Conservation (phyloP, 2,113 vertebrate genomes). For the Megaceryle torquata region DNA sequence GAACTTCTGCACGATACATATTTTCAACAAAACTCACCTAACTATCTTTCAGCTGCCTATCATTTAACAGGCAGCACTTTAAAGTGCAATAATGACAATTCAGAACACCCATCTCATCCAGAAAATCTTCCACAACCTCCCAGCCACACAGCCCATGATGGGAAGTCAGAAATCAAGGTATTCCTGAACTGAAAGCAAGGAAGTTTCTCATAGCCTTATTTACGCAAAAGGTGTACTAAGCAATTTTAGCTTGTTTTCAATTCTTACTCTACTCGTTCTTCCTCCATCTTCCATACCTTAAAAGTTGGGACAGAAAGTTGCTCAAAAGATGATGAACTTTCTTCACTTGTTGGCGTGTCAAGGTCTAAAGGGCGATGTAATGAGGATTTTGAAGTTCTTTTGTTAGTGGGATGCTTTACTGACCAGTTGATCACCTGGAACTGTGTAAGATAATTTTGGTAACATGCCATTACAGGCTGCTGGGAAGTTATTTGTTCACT, state of each 20-base stretch:
- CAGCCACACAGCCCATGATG: neutral
- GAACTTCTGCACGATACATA: neutral
- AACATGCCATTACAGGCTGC: constrained; percentile 92
- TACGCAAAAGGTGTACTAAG: neutral
- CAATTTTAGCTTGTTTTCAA: neutral
- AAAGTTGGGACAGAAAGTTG: constrained; percentile 91
- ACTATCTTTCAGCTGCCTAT: neutral
- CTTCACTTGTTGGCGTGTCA: constrained; percentile 94
- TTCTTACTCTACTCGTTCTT: neutral
- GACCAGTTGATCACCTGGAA: constrained; percentile 96
- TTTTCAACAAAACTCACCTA: neutral
- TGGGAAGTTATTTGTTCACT: constrained; percentile 84
- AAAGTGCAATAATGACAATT: neutral
- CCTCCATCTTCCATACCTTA: constrained; percentile 78
- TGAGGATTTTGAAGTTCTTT: constrained; percentile 96
- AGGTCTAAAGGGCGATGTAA: constrained; percentile 94
- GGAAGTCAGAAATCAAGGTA: neutral
- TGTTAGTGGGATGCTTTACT: constrained; percentile 92
- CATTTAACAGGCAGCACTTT: neutral
- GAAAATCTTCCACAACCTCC: neutral
- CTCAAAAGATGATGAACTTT: constrained; percentile 88
- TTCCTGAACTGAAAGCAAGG: neutral
- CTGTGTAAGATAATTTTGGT: constrained; percentile 91
- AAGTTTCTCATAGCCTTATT: neutral
- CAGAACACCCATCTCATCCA: neutral